Evolutionary conservation across 2,113 vertebrate species (phyloP).

Genomic region (Cryptotis parvus): DNA sequence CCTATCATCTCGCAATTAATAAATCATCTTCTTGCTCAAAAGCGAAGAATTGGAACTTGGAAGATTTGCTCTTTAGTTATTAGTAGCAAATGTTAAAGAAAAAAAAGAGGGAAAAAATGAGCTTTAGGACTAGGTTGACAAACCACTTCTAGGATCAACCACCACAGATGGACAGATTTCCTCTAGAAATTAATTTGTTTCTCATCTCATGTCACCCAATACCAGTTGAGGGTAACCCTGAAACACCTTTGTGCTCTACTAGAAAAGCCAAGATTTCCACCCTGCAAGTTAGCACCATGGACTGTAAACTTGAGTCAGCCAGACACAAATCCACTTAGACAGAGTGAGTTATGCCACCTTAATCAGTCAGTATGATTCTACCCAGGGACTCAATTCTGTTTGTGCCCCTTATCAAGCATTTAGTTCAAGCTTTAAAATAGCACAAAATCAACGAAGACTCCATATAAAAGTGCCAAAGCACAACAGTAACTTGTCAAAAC

Average conservation of each 20-base stretch:
- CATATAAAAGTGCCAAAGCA: neutral
- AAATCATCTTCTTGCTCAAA: slow-evolving; percentile 55
- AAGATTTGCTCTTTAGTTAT: slow-evolving; percentile 54
- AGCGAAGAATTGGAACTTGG: slow-evolving; percentile 43
- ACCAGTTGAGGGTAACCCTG: neutral
- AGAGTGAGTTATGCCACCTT: neutral
- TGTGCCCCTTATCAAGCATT: neutral
- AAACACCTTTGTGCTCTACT: neutral
- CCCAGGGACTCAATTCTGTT: neutral
- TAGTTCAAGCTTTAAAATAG: neutral
- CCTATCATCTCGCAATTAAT: no score
- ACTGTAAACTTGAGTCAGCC: neutral
- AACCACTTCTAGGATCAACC: neutral
- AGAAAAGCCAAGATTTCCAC: slow-evolving; percentile 52
- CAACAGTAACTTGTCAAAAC: slow-evolving; percentile 32
- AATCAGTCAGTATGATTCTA: neutral
- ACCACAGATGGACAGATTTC: slow-evolving; percentile 11
- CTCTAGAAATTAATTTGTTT: slow-evolving; percentile 56
- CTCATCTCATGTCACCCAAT: neutral
- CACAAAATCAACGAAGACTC: slow-evolving; percentile 8
- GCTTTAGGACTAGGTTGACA: slow-evolving; percentile 35
- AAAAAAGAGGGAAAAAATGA: neutral
- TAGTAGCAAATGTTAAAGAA: slow-evolving; percentile 63
- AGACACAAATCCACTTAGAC: neutral
- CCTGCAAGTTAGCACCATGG: neutral